A percentile compares a stretch with the other conserved stretches of the same genome.
phyloP scores from a whole-genome alignment of 2,888 invertebrate genomes.

The Cancer borealis region DNA sequence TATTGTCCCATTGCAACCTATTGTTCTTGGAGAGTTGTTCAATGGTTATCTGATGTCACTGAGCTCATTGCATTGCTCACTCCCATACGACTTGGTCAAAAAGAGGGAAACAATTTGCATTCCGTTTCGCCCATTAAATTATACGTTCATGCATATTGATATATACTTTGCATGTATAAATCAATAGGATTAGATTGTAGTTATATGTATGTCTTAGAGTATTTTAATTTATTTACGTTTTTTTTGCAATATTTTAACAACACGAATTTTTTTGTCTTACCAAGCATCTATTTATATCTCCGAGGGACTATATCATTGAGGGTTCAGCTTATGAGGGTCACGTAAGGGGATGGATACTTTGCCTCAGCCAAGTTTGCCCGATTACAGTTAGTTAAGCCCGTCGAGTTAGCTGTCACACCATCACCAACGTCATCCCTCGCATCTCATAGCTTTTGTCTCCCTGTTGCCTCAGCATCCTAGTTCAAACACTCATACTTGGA shows the following conservation, averaged over 20 bases:
- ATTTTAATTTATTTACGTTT: no score
- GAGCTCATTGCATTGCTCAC: background rate
- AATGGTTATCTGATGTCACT: background rate
- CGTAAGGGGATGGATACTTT: background rate
- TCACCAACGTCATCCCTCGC: background rate
- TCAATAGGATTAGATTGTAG: no score
- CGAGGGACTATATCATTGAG: no score
- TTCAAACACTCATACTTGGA: background rate
- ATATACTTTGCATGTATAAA: no score
- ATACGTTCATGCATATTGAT: no score
- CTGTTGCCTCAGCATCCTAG: background rate
- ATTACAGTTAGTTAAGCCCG: background rate
- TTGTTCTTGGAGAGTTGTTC: background rate
- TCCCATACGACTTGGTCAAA: background rate
- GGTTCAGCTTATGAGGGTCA: no score
- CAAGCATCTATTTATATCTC: no score
- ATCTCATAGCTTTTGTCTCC: background rate
- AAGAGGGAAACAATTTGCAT: background rate
- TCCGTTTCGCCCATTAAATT: no score
- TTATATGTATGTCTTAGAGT: no score
- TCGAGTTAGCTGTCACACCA: background rate
- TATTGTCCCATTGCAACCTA: background rate
- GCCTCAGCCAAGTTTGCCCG: background rate
- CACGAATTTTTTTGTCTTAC: no score
- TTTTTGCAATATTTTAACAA: no score